Conservation (phyloP, 2,888 invertebrate species). For the Ctenicera cuprea region DNA sequence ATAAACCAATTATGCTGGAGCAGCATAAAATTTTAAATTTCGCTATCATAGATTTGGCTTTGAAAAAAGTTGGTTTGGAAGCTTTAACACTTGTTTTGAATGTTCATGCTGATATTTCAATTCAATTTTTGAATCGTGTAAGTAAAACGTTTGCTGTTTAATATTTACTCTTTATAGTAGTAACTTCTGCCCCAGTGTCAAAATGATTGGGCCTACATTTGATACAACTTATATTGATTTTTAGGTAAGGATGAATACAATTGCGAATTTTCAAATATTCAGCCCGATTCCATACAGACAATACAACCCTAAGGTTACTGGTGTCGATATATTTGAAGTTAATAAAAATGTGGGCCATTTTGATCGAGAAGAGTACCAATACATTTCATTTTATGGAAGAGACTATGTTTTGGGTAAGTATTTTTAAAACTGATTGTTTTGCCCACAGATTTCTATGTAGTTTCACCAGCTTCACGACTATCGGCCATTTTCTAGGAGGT, state of each 20-base stretch:
- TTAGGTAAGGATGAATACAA: conserved; percentile 96
- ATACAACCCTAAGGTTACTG: conserved; percentile 82
- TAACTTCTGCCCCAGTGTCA: too few relatives aligned
- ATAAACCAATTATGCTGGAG: conserved; percentile 65
- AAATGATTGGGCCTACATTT: too few relatives aligned
- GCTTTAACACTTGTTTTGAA: conserved; percentile 82
- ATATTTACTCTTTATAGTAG: too few relatives aligned
- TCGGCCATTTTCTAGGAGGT: too few relatives aligned
- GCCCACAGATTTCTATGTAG: too few relatives aligned
- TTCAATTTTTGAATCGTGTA: conserved; percentile 93
- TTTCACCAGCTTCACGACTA: too few relatives aligned
- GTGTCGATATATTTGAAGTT: conserved; percentile 76
- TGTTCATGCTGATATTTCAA: conserved; percentile 81
- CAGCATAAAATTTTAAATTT: conserved; percentile 73
- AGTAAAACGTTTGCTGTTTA: conserved; percentile 57
- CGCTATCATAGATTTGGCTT: conserved; percentile 80
- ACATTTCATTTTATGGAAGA: conserved; percentile 87
- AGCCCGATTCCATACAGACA: conserved; percentile 94
- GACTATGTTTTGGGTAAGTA: conserved; percentile 84
- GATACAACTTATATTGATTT: too few relatives aligned
- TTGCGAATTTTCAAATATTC: conserved; percentile 91
- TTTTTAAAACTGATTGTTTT: too few relatives aligned
- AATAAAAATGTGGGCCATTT: conserved; percentile 88
- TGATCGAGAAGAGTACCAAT: conserved; percentile 82
- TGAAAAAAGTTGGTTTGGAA: conserved; percentile 83